A percentile compares a stretch with the other conserved stretches of the same genome.
These are phyloP conservation scores for Cynoglossus semilaevis DNA, from an alignment of 2,113 vertebrate species.

Conservation along the genomic window DNA sequence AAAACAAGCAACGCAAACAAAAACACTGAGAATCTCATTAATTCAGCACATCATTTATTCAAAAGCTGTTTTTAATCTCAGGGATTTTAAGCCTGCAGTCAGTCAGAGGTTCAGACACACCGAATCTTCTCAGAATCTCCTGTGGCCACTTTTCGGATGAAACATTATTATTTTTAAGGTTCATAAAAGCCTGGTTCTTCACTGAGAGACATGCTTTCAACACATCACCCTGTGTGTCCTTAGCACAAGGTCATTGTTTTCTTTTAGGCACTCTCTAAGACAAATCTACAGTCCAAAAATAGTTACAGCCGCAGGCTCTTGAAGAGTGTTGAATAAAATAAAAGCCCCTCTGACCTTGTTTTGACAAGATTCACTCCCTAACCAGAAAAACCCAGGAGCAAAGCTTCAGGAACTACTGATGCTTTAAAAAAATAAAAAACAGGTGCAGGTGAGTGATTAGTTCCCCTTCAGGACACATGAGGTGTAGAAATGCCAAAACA, in stretches of 20 bases:
- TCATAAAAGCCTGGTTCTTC: slow-evolving; percentile 5
- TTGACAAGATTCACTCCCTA: slow-evolving; percentile 38
- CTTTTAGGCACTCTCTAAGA: slow-evolving; percentile 58
- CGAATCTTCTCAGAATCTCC: slow-evolving; percentile 10
- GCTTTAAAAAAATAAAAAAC: slow-evolving; percentile 1
- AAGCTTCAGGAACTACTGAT: slow-evolving; percentile 15
- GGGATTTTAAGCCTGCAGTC: background rate
- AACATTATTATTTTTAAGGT: slow-evolving; percentile 15
- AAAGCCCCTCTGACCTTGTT: slow-evolving; percentile 51
- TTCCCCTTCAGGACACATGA: too few species aligned
- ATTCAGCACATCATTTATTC: background rate
- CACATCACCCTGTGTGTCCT: slow-evolving; percentile 30
- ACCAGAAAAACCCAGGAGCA: slow-evolving; percentile 31
- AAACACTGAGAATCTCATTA: background rate
- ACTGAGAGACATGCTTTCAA: slow-evolving; percentile 30
- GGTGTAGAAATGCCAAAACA: too few species aligned
- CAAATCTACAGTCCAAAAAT: slow-evolving; percentile 56
- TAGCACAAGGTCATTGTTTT: slow-evolving; percentile 50
- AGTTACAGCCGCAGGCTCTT: slow-evolving; percentile 35
- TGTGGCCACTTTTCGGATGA: slow-evolving; percentile 14
- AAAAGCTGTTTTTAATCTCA: background rate
- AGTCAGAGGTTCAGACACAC: background rate
- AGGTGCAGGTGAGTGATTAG: too few species aligned
- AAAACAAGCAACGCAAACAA: background rate
- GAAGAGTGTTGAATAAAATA: slow-evolving; percentile 24